Conservation (phyloP, 1,140 invertebrate species). For the Leguminivora glycinivorella region DNA sequence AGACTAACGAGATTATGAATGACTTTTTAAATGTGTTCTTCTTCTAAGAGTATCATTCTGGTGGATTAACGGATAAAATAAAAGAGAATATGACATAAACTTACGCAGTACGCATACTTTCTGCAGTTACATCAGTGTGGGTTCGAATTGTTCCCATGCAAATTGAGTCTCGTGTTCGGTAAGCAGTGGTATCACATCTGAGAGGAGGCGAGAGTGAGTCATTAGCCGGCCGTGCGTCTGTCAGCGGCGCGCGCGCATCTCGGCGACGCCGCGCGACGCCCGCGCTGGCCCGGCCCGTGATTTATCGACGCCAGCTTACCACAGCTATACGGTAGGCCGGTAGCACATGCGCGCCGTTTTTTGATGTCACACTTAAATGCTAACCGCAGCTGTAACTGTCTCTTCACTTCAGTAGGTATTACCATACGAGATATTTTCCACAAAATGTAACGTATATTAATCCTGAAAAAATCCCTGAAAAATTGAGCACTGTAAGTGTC, state of each 20-base stretch:
- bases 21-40: no score
- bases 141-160: background rate
- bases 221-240: slow-evolving; percentile 32
- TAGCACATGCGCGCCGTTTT: slow-evolving; percentile 28
- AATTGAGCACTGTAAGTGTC: background rate
- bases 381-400: slow-evolving; percentile 16
- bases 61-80: no score
- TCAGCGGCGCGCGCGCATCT: background rate
- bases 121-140: no score
- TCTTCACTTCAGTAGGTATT: background rate
- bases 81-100: no score
- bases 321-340: slow-evolving; percentile 20
- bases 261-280: slow-evolving; percentile 34
- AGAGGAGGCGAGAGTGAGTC: slow-evolving; percentile 36
- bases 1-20: no score
- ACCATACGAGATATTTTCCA: background rate
- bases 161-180: slow-evolving; percentile 38
- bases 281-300: slow-evolving; percentile 40
- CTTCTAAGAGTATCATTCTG: no score
- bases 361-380: slow-evolving; percentile 24
- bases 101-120: no score
- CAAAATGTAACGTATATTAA: background rate
- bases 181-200: slow-evolving; percentile 31
- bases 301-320: slow-evolving; percentile 43
- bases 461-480: background rate